Base-by-base conservation (phyloP, 2,797 vertebrate genomes). In the Heliangelus exortis region DNA sequence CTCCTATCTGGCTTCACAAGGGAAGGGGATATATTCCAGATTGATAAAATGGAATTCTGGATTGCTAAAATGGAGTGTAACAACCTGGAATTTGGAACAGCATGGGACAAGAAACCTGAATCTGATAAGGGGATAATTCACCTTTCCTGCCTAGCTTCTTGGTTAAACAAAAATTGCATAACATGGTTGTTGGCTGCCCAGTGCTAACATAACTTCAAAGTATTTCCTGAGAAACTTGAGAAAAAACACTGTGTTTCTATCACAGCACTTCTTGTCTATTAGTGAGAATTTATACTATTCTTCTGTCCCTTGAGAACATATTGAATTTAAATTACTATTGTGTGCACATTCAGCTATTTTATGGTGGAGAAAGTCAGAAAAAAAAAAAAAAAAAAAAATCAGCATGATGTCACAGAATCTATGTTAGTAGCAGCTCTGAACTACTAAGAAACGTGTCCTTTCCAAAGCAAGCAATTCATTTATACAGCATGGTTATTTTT, bases 21-120 rank as follows among this genome's bases (percentile, higher is more conserved):
- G 18, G 41, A 74, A 72, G 23, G 66, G 83, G 54, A 84, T 80
- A 93, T 90, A 96, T 86, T 95, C 66, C 80, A 92, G 34, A 23
- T 29, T 87, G 73, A 66, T 93, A 57, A 65, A 75, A 66, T 34
- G 53, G 66, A 61, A 74, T 66, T 93, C 23, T 62, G 51, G 47
- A 69, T 81, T 58, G 71, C 83, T 78, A 50, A 85, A 86, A 82
- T 15, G 20, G 43, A 80, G 61, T 90, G 89, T 81, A 79, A 66
- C 59, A 84, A 33, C 62, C 39, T 48, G 69, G 74, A 87, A 20
- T 93, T 95, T 82, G 80, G 77, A 95, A 92, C 31, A 69, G 59
- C 17, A 43, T 58, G 19, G 59, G 43, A 62, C 29, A 75, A n/a
- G 41, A 78, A 86, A 81, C n/a, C 84, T 54, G 71, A 72, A 68